Evolutionary conservation across 2,113 vertebrate genomes (phyloP).

Genomic region (Equus quagga): DNA sequence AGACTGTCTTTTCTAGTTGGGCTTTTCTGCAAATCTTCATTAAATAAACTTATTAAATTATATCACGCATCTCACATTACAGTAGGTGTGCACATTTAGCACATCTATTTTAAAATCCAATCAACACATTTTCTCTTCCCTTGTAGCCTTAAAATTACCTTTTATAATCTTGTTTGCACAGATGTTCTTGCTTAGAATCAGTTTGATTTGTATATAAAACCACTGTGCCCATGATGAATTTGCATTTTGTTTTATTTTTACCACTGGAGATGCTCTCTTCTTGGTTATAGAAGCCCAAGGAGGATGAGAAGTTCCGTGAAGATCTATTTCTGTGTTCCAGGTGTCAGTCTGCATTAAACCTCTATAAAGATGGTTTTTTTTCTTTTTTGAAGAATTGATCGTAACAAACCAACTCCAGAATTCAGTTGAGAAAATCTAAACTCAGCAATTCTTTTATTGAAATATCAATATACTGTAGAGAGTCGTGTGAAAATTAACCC

Average conservation of each 20-base stretch:
- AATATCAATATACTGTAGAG: constrained; percentile 22
- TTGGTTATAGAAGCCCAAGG: background rate
- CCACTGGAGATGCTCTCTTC: constrained; percentile 26
- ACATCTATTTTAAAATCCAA: constrained; percentile 70
- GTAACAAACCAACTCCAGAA: constrained; percentile 34
- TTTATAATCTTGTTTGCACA: constrained; percentile 73
- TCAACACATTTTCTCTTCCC: constrained; percentile 49
- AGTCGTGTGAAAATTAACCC: constrained; percentile 53
- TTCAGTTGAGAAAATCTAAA: constrained; percentile 63
- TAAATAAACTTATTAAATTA: constrained; percentile 56
- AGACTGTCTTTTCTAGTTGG: background rate
- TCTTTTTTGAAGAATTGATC: constrained; percentile 65
- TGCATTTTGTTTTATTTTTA: constrained; percentile 67
- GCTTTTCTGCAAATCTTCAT: background rate
- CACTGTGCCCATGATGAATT: constrained; percentile 54
- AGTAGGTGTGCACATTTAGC: constrained; percentile 27
- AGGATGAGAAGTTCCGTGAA: constrained; percentile 44
- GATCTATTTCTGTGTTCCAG: constrained; percentile 1
- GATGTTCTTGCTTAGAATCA: constrained; percentile 74
- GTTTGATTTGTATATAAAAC: constrained; percentile 73
- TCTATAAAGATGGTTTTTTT: constrained; percentile 60
- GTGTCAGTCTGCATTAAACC: constrained; percentile 45
- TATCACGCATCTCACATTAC: background rate
- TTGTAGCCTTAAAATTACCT: constrained; percentile 67
- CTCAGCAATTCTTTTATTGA: constrained; percentile 67